Conservation (phyloP, 1,140 invertebrate species). For the Stenopsyche tienmushanensis region DNA sequence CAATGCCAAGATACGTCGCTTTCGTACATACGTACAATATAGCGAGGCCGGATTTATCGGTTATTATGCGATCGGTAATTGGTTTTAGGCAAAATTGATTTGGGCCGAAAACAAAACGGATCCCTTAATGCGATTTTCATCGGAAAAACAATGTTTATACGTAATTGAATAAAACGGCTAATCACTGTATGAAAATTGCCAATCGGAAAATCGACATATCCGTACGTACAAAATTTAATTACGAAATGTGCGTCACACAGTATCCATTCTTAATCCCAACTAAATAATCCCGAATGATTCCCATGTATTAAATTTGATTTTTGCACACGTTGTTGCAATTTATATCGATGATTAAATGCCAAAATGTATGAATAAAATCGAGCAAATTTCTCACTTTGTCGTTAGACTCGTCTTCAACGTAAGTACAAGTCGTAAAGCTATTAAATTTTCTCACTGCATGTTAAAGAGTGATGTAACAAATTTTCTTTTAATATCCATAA, state of each 20-base stretch:
- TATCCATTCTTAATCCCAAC: not conserved
- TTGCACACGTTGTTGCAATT: too few species aligned
- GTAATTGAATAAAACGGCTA: constrained; percentile 17
- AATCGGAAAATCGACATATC: constrained; percentile 21
- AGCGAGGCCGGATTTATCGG: constrained; percentile 4
- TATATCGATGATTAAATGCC: too few species aligned
- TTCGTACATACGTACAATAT: not conserved
- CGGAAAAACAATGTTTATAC: constrained; percentile 9
- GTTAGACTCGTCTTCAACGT: too few species aligned
- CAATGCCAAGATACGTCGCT: not conserved
- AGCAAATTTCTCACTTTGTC: too few species aligned
- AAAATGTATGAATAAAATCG: too few species aligned
- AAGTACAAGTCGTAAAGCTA: too few species aligned
- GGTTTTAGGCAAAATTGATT: constrained; percentile 2
- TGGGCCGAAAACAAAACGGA: not conserved
- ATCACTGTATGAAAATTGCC: constrained; percentile 17
- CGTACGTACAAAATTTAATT: constrained; percentile 18
- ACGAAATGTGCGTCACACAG: too few species aligned
- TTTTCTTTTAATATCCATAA: too few species aligned
- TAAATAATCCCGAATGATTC: not conserved
- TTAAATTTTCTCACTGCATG: too few species aligned
- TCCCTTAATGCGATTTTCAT: constrained; percentile 12
- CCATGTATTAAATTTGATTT: not conserved
- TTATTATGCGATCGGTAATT: constrained; percentile 3
- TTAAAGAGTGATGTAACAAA: too few species aligned